Evolutionary conservation across 2,888 invertebrate genomes (phyloP).

Genomic region (Oscheius onirici): DNA sequence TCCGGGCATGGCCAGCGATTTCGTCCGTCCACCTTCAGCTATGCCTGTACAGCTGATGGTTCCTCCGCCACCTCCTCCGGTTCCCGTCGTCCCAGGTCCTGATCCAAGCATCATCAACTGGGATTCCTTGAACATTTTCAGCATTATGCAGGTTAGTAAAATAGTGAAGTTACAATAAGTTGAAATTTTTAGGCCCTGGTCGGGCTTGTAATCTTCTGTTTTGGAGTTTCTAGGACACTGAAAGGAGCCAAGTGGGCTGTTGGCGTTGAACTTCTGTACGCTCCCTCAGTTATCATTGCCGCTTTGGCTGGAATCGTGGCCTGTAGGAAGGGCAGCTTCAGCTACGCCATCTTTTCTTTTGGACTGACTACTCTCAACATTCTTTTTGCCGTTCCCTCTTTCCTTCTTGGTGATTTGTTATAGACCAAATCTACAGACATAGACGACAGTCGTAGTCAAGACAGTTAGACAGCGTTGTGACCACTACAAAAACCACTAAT

Average conservation of each 20-base stretch:
- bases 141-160: constrained; percentile 15
- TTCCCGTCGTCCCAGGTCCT: neutral
- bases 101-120: constrained; percentile 16
- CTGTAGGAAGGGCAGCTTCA: constrained; percentile 4
- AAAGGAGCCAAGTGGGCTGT: constrained; percentile 39
- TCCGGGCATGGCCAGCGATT: constrained; percentile 31
- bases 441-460: too few species aligned
- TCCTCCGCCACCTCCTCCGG: neutral
- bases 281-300: constrained; percentile 35
- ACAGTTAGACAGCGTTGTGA: too few species aligned
- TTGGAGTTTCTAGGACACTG: constrained; percentile 37
- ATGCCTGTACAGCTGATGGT: constrained; percentile 4
- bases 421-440: too few species aligned
- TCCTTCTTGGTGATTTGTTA: constrained; percentile 32
- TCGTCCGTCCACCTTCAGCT: constrained; percentile 24
- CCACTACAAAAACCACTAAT: too few species aligned
- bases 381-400: constrained; percentile 25
- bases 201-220: constrained; percentile 31
- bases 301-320: constrained; percentile 28
- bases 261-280: constrained; percentile 38
- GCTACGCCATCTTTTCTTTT: constrained; percentile 18
- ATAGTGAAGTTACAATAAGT: too few species aligned
- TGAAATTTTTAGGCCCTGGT: constrained; percentile 16
- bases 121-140: constrained; percentile 4
- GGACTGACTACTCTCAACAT: constrained; percentile 22